Base-by-base conservation (phyloP, 2,888 invertebrate species). In the Suillia variegata region DNA sequence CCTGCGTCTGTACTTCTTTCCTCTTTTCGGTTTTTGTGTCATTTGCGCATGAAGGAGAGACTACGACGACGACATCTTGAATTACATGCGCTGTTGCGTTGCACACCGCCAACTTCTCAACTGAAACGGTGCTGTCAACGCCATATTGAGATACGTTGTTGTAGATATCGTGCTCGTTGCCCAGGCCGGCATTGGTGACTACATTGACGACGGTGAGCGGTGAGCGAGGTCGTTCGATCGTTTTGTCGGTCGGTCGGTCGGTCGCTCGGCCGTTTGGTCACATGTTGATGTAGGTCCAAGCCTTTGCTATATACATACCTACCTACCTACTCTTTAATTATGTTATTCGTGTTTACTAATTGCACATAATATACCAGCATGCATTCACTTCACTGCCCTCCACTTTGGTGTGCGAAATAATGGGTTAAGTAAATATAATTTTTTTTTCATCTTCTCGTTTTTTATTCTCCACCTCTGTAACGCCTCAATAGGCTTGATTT, bases 241-340 rank as follows among this genome's bases (percentile, higher is more conserved):
- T 38, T 38, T 10, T 5, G 38, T 38, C 3, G 6, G 38, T 38
- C 38, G 38, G n/a, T 38, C 38, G 38, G 38, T 8, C 4, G 13
- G n/a, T n/a, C n/a, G n/a, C n/a, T n/a, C n/a, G n/a, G 10, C 38
- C 10, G 26, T 26, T 38, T 38, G 38, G 56, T 48, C 26, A 48
- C 58, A 61, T 68, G 70, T 69, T 70, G 70, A 56, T 70, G 67
- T 69, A 70, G 71, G 75, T 73, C 77, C 75, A 68, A n/a, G 70
- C 62, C 52, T 42, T 54, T 33, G 45, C 52, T 20, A 24, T 22
- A 21, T 48, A 31, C 15, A 53, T 48, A 34, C 38, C 33, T 20
- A 2, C 18, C 22, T 15, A 50, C 38, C 12, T 50, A 10, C 8
- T 24, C 18, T 26, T n/a, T 55, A 49, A 34, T 26, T 52, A n/a